A percentile compares a stretch with the other conserved stretches of the same genome.
Evolutionary conservation across 2,113 vertebrate species (phyloP).

Genomic region (Macrotis lagotis): DNA sequence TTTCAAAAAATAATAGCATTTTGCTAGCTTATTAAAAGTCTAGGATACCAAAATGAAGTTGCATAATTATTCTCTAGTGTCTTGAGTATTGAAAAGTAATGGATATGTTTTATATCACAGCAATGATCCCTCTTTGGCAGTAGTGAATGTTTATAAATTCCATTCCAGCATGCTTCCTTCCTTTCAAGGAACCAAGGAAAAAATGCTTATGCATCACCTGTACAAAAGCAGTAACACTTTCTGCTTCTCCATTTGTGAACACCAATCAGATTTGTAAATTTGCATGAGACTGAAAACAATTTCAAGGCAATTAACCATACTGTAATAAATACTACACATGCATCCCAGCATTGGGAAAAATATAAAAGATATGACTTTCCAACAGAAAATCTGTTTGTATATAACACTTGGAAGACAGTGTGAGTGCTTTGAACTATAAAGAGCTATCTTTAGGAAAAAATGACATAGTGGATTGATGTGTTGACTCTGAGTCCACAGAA

Average conservation of each 20-base stretch:
- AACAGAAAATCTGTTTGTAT: constrained; percentile 27
- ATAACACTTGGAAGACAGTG: background rate
- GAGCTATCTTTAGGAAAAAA: background rate
- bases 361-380: constrained; percentile 44
- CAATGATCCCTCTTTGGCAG: background rate
- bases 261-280: constrained; percentile 71
- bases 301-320: constrained; percentile 69
- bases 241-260: constrained; percentile 71
- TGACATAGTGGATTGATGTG: background rate
- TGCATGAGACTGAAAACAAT: constrained; percentile 72
- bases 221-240: constrained; percentile 65
- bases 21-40: constrained; percentile 14
- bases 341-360: constrained; percentile 43
- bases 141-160: constrained; percentile 53
- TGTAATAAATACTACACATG: constrained; percentile 67
- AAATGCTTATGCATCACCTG: constrained; percentile 60
- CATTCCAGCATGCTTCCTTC: constrained; percentile 42
- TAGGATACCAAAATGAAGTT: background rate
- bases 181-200: constrained; percentile 55
- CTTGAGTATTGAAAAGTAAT: constrained; percentile 2
- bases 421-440: background rate
- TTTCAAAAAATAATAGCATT: constrained; percentile 31
- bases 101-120: background rate
- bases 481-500: background rate
- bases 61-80: background rate